Conservation (phyloP, 2,113 vertebrate genomes). For the Psilopsiagon aymara region DNA sequence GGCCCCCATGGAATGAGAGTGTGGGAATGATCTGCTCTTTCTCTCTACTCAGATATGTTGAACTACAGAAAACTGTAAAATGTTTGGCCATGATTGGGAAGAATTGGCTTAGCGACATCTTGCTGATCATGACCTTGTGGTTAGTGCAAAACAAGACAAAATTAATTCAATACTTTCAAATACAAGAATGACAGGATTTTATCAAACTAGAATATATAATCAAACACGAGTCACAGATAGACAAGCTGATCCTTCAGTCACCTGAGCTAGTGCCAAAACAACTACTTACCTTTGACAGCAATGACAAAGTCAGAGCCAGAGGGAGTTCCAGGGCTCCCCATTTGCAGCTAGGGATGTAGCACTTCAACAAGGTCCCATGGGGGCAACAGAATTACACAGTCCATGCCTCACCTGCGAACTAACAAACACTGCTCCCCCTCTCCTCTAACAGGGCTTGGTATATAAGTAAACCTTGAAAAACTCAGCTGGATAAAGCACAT, state of each 20-base stretch:
- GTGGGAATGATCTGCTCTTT: background rate
- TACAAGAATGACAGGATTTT: background rate
- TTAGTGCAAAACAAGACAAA: background rate
- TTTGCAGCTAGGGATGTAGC: background rate
- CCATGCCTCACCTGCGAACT: background rate
- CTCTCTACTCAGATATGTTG: background rate
- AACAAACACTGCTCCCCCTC: accelerated
- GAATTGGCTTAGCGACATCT: background rate
- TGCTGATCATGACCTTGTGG: background rate
- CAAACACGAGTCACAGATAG: background rate
- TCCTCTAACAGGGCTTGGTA: background rate
- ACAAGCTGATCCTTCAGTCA: background rate
- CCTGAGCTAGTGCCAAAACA: background rate
- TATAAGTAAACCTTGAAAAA: background rate
- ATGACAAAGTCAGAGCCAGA: background rate
- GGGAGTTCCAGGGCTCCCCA: background rate
- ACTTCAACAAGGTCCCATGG: background rate
- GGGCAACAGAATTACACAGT: background rate
- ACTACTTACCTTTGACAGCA: background rate
- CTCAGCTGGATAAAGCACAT: accelerated
- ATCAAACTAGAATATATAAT: background rate
- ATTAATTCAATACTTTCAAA: background rate
- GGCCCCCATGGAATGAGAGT: background rate
- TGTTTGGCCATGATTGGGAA: accelerated
- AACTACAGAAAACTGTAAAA: background rate